phyloP scores from a whole-genome alignment of 1,140 invertebrate genomes.

The Diorhabda elongata region DNA sequence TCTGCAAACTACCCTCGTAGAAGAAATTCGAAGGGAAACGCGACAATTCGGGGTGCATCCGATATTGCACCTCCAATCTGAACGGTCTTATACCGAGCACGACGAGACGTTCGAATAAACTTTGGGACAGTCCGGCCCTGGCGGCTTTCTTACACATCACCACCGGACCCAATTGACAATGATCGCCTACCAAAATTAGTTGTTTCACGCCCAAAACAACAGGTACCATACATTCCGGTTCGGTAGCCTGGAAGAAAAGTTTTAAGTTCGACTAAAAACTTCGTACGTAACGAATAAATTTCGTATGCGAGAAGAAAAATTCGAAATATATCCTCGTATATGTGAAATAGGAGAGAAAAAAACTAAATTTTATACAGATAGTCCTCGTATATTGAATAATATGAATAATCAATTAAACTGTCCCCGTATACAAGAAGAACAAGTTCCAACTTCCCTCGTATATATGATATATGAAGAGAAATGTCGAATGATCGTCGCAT shows the following conservation, averaged over 20 bases:
- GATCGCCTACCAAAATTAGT: slow-evolving; percentile 95
- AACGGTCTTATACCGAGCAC: slow-evolving; percentile 94
- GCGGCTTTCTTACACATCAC: slow-evolving; percentile 99
- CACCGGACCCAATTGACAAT: slow-evolving; percentile 97
- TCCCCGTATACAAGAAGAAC: too few species aligned
- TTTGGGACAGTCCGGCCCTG: slow-evolving; percentile 93
- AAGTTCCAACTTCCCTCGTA: too few species aligned
- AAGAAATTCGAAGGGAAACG: slow-evolving; percentile 99
- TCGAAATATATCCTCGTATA: too few species aligned
- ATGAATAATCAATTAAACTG: too few species aligned
- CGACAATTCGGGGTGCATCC: slow-evolving; percentile 97
- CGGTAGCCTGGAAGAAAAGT: slow-evolving; percentile 58
- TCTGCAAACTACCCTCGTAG: slow-evolving; percentile 94
- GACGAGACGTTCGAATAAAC: slow-evolving; percentile 94
- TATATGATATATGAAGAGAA: too few species aligned
- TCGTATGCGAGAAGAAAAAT: too few species aligned
- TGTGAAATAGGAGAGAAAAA: too few species aligned
- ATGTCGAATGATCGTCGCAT: too few species aligned
- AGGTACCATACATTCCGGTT: slow-evolving; percentile 85
- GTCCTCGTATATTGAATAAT: too few species aligned
- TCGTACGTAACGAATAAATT: too few species aligned
- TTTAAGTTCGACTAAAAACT: too few species aligned
- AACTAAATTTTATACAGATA: too few species aligned
- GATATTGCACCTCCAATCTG: slow-evolving; percentile 95
- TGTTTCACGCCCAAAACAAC: slow-evolving; percentile 96